phyloP scores from a whole-genome alignment of 2,888 invertebrate species.

The Alloscopus bannaensis region DNA sequence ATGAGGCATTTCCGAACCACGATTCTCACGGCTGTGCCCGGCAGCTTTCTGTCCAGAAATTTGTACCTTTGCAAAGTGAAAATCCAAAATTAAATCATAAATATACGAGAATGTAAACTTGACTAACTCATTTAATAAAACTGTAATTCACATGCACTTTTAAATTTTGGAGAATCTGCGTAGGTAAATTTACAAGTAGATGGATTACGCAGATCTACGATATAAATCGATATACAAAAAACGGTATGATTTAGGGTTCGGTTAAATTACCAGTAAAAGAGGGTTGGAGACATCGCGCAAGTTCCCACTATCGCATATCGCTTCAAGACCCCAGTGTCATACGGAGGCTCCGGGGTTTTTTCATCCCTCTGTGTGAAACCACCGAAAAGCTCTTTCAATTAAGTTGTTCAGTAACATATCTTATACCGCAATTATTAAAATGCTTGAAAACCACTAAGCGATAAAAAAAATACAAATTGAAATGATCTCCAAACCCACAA shows the following conservation, averaged over 20 bases:
- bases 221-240: constrained; percentile 9
- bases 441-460: too few relatives aligned
- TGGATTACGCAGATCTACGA: too few relatives aligned
- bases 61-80: constrained; percentile 90
- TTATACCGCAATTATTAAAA: too few relatives aligned
- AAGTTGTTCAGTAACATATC: constrained; percentile 13
- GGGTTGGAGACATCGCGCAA: constrained; percentile 79
- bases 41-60: constrained; percentile 84
- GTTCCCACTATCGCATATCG: constrained; percentile 81
- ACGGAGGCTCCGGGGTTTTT: constrained; percentile 65
- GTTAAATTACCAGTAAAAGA: constrained; percentile 79
- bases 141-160: too few relatives aligned
- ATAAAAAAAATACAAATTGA: too few relatives aligned
- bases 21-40: constrained; percentile 81
- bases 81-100: too few relatives aligned
- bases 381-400: constrained; percentile 9
- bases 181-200: too few relatives aligned
- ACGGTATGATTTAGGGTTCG: not conserved
- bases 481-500: too few relatives aligned
- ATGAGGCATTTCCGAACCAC: constrained; percentile 83
- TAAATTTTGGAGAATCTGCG: too few relatives aligned
- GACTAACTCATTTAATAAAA: too few relatives aligned
- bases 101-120: too few relatives aligned
- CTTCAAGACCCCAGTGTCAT: constrained; percentile 76
- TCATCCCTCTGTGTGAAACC: constrained; percentile 65